A percentile compares a stretch with the other conserved stretches of the same genome.
Conservation (phyloP, 1,140 invertebrate genomes). For the Phortica variegata region DNA sequence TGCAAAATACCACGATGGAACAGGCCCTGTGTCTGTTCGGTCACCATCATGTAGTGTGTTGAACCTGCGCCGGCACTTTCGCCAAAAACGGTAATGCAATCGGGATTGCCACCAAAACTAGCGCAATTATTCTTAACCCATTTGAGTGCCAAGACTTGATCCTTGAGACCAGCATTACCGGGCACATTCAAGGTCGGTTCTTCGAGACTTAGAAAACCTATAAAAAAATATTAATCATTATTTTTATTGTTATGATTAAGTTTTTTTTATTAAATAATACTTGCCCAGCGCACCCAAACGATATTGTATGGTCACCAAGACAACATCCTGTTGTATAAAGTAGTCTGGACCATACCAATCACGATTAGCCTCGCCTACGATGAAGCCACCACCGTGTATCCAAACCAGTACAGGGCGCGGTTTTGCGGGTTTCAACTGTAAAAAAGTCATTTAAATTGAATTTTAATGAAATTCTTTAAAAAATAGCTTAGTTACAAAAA, state of each 20-base stretch:
- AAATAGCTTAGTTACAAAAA: too few species aligned
- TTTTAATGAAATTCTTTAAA: too few species aligned
- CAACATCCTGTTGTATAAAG: constrained; percentile 60
- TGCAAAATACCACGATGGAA: constrained; percentile 56
- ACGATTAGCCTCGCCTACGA: constrained; percentile 56
- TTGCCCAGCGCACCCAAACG: constrained; percentile 58
- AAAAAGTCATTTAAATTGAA: too few species aligned
- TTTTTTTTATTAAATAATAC: background rate
- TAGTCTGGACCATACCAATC: constrained; percentile 60
- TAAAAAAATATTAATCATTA: background rate
- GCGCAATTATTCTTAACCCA: constrained; percentile 69
- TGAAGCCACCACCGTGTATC: constrained; percentile 71
- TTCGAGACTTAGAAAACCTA: constrained; percentile 48
- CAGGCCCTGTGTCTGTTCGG: constrained; percentile 57
- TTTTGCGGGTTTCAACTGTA: constrained; percentile 37
- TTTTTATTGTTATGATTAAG: background rate
- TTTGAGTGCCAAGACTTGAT: constrained; percentile 66
- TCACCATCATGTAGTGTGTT: constrained; percentile 65
- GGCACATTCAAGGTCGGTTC: constrained; percentile 50
- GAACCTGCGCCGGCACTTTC: constrained; percentile 58
- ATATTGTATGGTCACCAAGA: constrained; percentile 59
- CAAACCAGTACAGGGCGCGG: constrained; percentile 49
- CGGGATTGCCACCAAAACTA: constrained; percentile 59
- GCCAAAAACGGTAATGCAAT: constrained; percentile 58
- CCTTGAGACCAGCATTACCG: constrained; percentile 67